A percentile compares a stretch with the other conserved stretches of the same genome.
These are phyloP conservation scores for Aurelia aurita DNA, from an alignment of 30 jellyfish, hydroid and myxozoan species.

Conservation along the genomic window DNA sequence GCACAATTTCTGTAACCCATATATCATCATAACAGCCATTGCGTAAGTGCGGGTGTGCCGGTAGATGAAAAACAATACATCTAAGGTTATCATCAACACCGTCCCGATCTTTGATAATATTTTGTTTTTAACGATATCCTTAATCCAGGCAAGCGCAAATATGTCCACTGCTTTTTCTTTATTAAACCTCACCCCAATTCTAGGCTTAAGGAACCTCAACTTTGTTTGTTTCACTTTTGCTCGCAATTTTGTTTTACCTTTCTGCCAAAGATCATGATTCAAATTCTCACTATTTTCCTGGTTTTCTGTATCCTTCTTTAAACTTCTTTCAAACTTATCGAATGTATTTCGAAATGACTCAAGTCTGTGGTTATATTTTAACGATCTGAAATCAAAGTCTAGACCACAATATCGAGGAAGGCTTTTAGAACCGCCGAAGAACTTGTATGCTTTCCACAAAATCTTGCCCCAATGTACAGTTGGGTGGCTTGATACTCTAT, in stretches of 20 bases:
- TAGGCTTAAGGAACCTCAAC: constrained; percentile 14
- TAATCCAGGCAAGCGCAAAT: constrained; percentile 55
- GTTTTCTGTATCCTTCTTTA: neutral
- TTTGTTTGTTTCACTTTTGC: neutral
- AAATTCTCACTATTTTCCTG: constrained; percentile 42
- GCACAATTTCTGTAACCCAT: constrained; percentile 58
- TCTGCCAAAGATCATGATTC: constrained; percentile 16
- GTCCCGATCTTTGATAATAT: constrained; percentile 22
- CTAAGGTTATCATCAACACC: constrained; percentile 27
- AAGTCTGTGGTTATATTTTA: constrained; percentile 11
- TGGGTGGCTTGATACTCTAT: constrained; percentile 12
- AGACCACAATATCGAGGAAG: constrained; percentile 45
- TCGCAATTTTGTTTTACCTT: neutral
- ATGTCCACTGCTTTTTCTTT: constrained; percentile 23
- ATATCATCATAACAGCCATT: constrained; percentile 66
- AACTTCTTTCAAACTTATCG: neutral
- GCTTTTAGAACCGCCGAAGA: constrained; percentile 36
- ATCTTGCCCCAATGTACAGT: neutral
- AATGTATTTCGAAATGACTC: neutral
- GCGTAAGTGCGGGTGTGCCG: constrained; percentile 79
- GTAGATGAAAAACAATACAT: constrained; percentile 60
- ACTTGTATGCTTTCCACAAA: neutral
- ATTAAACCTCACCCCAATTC: constrained; percentile 14
- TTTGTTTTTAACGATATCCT: constrained; percentile 23
- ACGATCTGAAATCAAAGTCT: neutral